A percentile compares a stretch with the other conserved stretches of the same genome.
Conservation (phyloP, 2,888 invertebrate species). For the Romanomermis culicivorax region DNA sequence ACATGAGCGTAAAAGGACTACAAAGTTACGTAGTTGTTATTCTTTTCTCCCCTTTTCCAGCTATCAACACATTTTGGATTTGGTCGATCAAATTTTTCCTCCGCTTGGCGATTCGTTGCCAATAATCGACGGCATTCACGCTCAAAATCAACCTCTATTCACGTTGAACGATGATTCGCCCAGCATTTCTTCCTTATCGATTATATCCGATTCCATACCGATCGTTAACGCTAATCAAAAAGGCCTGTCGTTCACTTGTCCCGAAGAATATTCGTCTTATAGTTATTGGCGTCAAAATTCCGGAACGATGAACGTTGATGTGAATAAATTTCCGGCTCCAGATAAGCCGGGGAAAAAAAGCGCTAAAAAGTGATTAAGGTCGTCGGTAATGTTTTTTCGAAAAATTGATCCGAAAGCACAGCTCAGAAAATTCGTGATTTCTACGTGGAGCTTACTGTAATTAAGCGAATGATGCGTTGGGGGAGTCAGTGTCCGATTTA, state of each 20-base stretch:
- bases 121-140: background rate
- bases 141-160: background rate
- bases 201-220: no score
- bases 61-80: conserved; percentile 74
- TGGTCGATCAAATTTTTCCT: conserved; percentile 89
- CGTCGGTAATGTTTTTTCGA: no score
- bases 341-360: background rate
- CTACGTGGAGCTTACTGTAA: no score
- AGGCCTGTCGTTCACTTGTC: background rate
- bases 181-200: background rate
- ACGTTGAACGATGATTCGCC: background rate
- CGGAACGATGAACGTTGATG: background rate
- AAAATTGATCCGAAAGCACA: no score
- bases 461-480: no score
- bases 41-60: conserved; percentile 48
- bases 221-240: no score
- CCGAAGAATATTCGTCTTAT: background rate
- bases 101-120: conserved; percentile 20
- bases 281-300: background rate
- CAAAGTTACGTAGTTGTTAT: no score
- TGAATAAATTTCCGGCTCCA: background rate
- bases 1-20: no score
- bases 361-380: no score
- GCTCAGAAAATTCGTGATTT: no score
- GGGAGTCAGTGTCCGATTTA: no score